Evolutionary conservation across 2,113 vertebrate species (phyloP).

Genomic region (Madoqua kirkii): DNA sequence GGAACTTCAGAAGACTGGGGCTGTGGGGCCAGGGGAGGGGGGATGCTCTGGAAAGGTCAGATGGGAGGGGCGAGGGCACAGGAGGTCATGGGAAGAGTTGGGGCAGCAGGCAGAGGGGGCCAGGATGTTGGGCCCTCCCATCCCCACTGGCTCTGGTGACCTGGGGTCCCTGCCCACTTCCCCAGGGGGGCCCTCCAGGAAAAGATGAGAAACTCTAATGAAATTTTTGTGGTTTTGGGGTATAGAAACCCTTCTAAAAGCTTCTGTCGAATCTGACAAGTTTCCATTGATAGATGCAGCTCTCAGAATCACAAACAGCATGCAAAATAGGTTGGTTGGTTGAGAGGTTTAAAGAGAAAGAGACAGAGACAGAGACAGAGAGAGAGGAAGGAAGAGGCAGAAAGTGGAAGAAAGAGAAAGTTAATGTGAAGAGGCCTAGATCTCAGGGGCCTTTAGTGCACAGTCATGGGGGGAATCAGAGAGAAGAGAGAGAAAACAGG

Average conservation of each 20-base stretch:
- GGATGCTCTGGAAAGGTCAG: not conserved
- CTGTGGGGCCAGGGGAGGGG: not conserved
- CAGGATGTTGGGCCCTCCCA: not conserved
- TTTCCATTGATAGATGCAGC: conserved; percentile 99
- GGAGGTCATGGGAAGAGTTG: rapidly evolving
- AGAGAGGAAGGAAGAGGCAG: conserved; percentile 87
- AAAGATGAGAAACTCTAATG: conserved; percentile 99
- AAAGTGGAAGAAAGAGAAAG: conserved; percentile 79
- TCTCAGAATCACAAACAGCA: conserved; percentile 99
- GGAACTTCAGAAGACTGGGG: not conserved
- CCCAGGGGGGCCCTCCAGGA: conserved; percentile 49
- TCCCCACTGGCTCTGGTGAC: not conserved
- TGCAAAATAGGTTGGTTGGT: conserved; percentile 93
- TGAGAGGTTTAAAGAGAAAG: conserved; percentile 80
- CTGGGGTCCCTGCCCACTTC: not conserved
- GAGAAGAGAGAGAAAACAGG: conserved; percentile 81
- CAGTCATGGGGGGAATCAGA: conserved; percentile 88
- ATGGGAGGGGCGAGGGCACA: not conserved
- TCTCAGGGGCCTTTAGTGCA: conserved; percentile 90
- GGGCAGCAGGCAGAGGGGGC: not conserved
- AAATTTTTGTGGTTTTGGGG: conserved; percentile 99
- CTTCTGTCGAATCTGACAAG: conserved; percentile 99
- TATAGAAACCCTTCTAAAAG: conserved; percentile 99
- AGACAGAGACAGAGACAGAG: conserved; percentile 80
- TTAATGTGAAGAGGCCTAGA: conserved; percentile 89